Evolutionary conservation across 2,113 vertebrate species (phyloP), one percentile per base, ranked within the genome.

Genomic region (Calidris pygmaea): DNA sequence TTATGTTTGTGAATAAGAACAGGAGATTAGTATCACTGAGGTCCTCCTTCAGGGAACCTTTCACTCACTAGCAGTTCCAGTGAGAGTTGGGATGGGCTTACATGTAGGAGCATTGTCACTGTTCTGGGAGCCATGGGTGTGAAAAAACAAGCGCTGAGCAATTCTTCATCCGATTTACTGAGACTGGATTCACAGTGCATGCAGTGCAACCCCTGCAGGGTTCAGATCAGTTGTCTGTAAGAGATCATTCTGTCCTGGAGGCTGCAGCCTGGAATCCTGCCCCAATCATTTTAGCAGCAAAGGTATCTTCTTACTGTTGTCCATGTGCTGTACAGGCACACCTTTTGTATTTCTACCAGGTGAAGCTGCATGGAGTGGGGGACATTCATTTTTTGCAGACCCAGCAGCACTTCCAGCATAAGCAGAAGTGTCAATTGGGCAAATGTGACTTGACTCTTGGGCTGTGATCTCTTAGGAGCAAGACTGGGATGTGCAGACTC

Each of bases 41-140:
- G 29, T 67, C 7, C 10, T 47, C 30, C 45, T 55, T 43, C 45
- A 52, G 60, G 15, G 37, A 41, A 29, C 37, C 34, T 50, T 35
- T 32, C 5, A 10, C 22, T 75, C 1, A 0, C 11, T 67, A 32
- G 30, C 29, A 29, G 14, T 8, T 58, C 34, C 21, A 35, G 5
- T 34, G 48, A n/a, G 27, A 24, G 6, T 22, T 52, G 26, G 6
- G 48, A 41, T 47, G 29, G 37, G 21, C 34, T 72, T 72, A 32
- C 17, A 1, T 0, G 1, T 30, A 30, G 50, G 35, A 15, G 9
- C 13, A 5, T 21, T 10, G 12, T 34, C 0, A 1, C 35, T 7
- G 0, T 74, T 62, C 53, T 59, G 47, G 59, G 14, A 67, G 45
- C 39, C 21, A 1, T 6, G 39, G 30, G 24, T 47, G 27, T 1